These are phyloP conservation scores for Chironomus riparius DNA, from an alignment of 2,888 invertebrate species.

Conservation along the genomic window DNA sequence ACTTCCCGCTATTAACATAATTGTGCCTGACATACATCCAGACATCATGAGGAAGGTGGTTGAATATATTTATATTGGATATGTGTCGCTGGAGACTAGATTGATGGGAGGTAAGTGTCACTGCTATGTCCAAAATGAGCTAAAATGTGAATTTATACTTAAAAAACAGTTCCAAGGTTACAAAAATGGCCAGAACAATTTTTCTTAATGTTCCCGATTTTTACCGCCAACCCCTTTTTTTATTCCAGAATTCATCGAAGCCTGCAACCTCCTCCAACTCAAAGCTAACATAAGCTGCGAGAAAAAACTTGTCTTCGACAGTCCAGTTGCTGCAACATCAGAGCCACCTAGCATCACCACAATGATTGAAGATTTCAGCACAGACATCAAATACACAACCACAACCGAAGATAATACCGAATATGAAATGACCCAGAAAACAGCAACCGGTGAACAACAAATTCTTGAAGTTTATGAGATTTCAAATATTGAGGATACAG, in stretches of 20 bases:
- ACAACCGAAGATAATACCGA: background rate
- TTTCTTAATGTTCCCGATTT: too few species aligned
- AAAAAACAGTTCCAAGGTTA: background rate
- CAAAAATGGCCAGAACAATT: too few species aligned
- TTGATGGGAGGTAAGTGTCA: conserved; percentile 4
- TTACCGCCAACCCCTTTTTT: too few species aligned
- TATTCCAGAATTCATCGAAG: conserved; percentile 19
- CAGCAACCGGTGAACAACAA: background rate
- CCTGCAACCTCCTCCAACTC: conserved; percentile 14
- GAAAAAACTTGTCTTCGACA: conserved; percentile 7
- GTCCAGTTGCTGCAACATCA: background rate
- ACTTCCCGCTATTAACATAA: conserved; percentile 32
- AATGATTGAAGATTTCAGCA: background rate
- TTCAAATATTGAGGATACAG: conserved; percentile 14
- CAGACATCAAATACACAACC: background rate
- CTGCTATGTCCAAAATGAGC: too few species aligned
- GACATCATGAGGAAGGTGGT: conserved; percentile 37
- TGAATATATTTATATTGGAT: conserved; percentile 39
- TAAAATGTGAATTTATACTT: too few species aligned
- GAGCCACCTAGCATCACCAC: background rate
- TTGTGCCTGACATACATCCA: conserved; percentile 39
- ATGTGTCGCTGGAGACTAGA: background rate
- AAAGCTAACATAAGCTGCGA: conserved; percentile 18
- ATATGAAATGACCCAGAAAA: background rate
- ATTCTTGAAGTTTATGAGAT: conserved; percentile 21